A percentile compares a stretch with the other conserved stretches of the same genome.
Conservation (phyloP, 1,140 invertebrate genomes). For the Protaetia brevitarsis region DNA sequence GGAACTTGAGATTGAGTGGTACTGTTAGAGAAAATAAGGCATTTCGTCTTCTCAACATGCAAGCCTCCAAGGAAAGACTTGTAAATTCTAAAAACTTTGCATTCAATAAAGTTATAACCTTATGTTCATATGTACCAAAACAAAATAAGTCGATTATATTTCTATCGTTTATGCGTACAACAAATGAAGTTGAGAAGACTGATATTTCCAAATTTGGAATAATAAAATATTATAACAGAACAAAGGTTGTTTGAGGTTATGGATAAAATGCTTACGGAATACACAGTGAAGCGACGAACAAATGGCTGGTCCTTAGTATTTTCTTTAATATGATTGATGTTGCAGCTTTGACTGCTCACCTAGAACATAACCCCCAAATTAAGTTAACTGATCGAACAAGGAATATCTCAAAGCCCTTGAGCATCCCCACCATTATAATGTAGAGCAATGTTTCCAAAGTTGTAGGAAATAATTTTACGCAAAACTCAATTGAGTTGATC, state of each 20-base stretch:
- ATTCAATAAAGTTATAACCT: neutral
- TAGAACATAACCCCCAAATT: neutral
- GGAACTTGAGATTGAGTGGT: neutral
- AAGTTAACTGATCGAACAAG: neutral
- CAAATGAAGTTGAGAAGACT: slow-evolving; percentile 6
- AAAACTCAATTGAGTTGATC: too few species aligned
- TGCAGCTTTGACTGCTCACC: neutral
- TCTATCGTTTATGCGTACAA: neutral
- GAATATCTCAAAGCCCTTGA: neutral
- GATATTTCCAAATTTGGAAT: neutral
- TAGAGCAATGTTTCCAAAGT: neutral
- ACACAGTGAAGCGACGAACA: too few species aligned
- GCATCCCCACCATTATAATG: neutral
- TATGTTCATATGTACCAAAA: slow-evolving; percentile 7
- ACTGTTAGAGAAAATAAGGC: slow-evolving; percentile 16
- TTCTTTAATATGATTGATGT: too few species aligned
- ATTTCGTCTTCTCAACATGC: neutral
- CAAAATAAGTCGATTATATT: neutral
- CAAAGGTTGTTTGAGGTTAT: neutral
- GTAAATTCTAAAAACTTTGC: neutral
- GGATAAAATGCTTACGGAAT: neutral
- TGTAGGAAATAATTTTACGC: neutral
- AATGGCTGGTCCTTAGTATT: too few species aligned
- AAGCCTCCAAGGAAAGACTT: neutral
- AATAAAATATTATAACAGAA: slow-evolving; percentile 6